Conservation (phyloP, 2,797 vertebrate genomes). For the Orientallactaga sibirica region DNA sequence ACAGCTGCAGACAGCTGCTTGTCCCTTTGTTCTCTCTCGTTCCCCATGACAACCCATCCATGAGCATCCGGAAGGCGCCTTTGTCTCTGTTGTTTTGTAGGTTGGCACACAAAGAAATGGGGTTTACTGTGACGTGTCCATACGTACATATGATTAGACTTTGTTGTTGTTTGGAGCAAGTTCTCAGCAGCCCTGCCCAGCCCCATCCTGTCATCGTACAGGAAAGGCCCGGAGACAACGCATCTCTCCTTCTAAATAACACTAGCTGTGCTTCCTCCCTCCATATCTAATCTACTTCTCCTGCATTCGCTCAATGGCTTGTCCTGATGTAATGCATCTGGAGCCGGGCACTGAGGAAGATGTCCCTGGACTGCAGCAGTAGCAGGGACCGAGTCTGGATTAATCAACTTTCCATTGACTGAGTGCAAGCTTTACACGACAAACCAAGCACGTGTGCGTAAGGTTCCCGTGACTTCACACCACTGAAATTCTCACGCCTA, state of each 20-base stretch:
- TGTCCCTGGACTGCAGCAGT: not conserved
- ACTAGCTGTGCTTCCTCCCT: not conserved
- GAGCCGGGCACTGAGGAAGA: not conserved
- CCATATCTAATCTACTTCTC: not conserved
- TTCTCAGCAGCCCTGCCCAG: rapidly evolving
- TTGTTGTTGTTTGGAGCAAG: not conserved
- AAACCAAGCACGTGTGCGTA: not conserved
- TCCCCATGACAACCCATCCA: rapidly evolving
- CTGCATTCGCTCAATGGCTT: not conserved
- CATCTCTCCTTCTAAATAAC: not conserved
- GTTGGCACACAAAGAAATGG: not conserved
- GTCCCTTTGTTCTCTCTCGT: rapidly evolving
- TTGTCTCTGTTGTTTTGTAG: not conserved
- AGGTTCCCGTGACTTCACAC: not conserved
- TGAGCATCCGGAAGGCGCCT: no score
- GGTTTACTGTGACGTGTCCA: not conserved
- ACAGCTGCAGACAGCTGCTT: not conserved
- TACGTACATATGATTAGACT: not conserved
- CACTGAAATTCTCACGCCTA: not conserved
- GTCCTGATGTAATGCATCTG: not conserved
- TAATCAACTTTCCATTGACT: no score
- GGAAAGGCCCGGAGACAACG: not conserved
- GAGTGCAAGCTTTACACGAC: not conserved
- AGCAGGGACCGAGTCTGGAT: not conserved
- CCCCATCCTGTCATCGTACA: not conserved